Conservation (phyloP, 2,888 invertebrate species). For the Morinoia aosen region DNA sequence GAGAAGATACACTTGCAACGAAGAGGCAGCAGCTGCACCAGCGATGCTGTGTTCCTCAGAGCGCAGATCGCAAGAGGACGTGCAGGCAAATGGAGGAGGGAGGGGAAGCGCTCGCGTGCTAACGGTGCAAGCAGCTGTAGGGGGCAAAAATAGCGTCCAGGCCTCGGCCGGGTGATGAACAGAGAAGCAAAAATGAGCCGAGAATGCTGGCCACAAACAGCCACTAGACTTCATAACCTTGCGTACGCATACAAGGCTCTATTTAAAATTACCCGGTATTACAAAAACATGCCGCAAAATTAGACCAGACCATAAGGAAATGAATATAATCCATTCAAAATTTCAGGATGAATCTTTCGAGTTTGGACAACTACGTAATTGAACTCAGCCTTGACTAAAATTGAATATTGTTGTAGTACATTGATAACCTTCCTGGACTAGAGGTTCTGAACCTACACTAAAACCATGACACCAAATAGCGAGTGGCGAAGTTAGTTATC, state of each 20-base stretch:
- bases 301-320: too few relatives aligned
- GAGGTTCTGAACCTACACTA: too few relatives aligned
- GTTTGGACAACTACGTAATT: background rate
- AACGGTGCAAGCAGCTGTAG: background rate
- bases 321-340: too few relatives aligned
- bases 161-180: background rate
- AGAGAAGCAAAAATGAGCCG: conserved; percentile 1
- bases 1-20: conserved; percentile 2
- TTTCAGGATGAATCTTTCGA: background rate
- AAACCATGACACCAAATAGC: too few relatives aligned
- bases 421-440: too few relatives aligned
- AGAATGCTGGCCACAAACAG: conserved; percentile 21
- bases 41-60: background rate
- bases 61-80: background rate
- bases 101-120: background rate
- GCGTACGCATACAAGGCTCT: background rate
- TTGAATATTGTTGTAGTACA: background rate
- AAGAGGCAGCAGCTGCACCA: background rate
- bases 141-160: background rate
- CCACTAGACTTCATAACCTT: background rate
- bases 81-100: background rate
- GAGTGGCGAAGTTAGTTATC: too few relatives aligned
- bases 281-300: too few relatives aligned
- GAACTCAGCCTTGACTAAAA: background rate
- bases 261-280: background rate